Base-by-base conservation (phyloP, 2,888 invertebrate genomes). In the Chloroclystis v-ata region DNA sequence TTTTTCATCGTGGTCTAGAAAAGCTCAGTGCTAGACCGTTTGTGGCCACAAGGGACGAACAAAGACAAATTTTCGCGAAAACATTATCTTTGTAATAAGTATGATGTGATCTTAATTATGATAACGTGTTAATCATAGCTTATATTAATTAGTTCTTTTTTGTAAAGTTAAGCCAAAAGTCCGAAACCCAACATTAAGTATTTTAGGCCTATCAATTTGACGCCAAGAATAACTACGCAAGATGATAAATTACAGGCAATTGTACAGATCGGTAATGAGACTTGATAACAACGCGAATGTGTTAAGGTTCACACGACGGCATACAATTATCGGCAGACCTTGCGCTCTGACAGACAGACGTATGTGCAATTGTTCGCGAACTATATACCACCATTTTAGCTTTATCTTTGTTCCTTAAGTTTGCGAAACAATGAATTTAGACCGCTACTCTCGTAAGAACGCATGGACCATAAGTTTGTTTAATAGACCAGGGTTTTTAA, bases 271-370 rank as follows among this genome's bases (percentile, higher is more conserved):
- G 62, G 66, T 70, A 73, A 72, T 70, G 67, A 69, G 67, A 51
- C 58, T 65, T 67, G 69, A 72, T 75, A 70, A 68, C 65, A 63
- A 62, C 62, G 62, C 64, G 69, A 72, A 72, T 73, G 69, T 70
- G 73, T 68, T 73, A 64, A 73, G 65, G 73, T 81, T 82, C 82
- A 68, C 83, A 84, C 80, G 81, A 63, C 47, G 54, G 43, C 47
- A 63, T 28, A 71, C 73, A 77, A 78, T 78, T 67, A 72, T 70
- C 67, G 63, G 56, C 57, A 69, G 82, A 78, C 85, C 85, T 85
- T 84, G 84, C 57, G 60, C 57, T 58, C 63, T 75, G 82, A 82
- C 81, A 78, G 74, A 74, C 73, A 69, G 72, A 84, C 78, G 72
- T 78, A 82, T 78, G 75, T 69, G 65, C 72, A 73, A 83, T 82